Conservation (phyloP, 2,797 vertebrate genomes). For the Melanotaenia trifasciata region DNA sequence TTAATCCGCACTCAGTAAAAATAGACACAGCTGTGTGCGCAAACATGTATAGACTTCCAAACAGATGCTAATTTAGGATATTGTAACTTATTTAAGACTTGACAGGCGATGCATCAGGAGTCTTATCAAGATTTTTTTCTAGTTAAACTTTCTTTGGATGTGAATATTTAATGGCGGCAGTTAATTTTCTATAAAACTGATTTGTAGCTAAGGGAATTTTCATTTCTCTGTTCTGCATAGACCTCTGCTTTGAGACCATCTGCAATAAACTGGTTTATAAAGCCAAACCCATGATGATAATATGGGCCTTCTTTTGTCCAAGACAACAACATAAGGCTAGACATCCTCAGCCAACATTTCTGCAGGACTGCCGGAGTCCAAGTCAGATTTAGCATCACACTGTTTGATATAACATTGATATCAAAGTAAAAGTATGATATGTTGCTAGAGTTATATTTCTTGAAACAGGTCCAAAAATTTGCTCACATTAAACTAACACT, state of each 20-base stretch:
- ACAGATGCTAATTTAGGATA: not conserved
- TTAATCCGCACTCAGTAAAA: slow-evolving; percentile 8
- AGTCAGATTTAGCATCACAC: slow-evolving; percentile 5
- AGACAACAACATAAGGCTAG: slow-evolving; percentile 9
- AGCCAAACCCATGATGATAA: not conserved
- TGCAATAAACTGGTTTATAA: slow-evolving; percentile 3
- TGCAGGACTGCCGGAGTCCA: not conserved
- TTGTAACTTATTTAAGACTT: not conserved
- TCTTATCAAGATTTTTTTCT: too few species aligned
- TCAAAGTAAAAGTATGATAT: slow-evolving; percentile 23
- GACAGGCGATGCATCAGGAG: not conserved
- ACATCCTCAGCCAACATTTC: not conserved
- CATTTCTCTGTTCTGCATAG: not conserved
- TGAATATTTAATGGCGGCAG: not conserved
- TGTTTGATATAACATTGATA: slow-evolving; percentile 1
- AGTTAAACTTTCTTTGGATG: not conserved
- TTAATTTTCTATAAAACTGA: not conserved
- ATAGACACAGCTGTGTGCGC: not conserved
- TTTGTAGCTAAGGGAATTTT: not conserved
- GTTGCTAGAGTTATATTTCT: slow-evolving; percentile 18
- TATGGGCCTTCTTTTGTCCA: slow-evolving; percentile 1
- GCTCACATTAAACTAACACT: slow-evolving; percentile 12
- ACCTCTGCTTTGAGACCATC: not conserved
- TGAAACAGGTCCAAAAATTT: not conserved
- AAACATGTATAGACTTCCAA: not conserved